These are phyloP conservation scores for Atlantisia rogersi DNA, from an alignment of 2,113 vertebrate species.

Conservation along the genomic window DNA sequence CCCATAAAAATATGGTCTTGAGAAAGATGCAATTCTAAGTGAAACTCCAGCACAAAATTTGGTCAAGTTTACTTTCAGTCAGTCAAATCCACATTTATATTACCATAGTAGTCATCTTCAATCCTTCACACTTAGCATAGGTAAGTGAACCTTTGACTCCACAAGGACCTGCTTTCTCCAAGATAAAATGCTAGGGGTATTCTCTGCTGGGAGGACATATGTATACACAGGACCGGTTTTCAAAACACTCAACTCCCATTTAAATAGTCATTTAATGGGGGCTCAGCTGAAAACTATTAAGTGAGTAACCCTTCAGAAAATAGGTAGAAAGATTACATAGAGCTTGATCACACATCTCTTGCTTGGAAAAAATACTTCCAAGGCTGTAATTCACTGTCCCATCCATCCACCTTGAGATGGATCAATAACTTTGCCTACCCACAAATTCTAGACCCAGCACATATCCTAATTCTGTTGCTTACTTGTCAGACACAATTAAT, in stretches of 20 bases:
- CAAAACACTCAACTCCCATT: not conserved
- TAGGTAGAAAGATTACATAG: not conserved
- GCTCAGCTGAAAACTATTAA: not conserved
- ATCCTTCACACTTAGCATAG: not conserved
- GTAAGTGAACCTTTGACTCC: not conserved
- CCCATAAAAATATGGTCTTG: not conserved
- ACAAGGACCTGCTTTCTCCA: not conserved
- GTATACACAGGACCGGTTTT: not conserved
- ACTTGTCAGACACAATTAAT: not conserved
- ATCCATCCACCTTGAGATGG: not conserved
- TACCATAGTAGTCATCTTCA: not conserved
- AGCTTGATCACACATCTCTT: not conserved
- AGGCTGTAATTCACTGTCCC: not conserved
- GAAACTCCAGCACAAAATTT: not conserved
- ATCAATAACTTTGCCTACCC: not conserved
- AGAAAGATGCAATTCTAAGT: not conserved
- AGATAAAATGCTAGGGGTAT: not conserved
- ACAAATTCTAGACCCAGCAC: not conserved
- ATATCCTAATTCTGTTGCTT: not conserved
- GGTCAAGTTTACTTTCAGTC: not conserved
- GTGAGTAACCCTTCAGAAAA: not conserved
- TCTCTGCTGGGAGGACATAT: not conserved
- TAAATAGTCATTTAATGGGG: not conserved
- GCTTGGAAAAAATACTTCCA: not conserved
- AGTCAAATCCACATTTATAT: not conserved